Base-by-base conservation (phyloP, 2,888 invertebrate genomes). In the Hylaea fasciaria region DNA sequence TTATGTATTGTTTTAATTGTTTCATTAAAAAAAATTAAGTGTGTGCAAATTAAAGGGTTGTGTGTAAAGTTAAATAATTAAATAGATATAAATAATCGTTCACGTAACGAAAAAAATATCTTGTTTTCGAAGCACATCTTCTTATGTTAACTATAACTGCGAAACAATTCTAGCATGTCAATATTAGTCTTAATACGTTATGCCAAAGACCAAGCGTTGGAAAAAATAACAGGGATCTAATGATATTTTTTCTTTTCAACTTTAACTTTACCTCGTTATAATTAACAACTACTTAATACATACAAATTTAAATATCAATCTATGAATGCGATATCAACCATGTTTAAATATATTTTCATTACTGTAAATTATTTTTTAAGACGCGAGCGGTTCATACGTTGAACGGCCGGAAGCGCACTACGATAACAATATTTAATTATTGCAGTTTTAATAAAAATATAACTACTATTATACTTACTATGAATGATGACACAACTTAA, bases 21-120 rank as follows among this genome's bases (percentile, higher is more conserved):
- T 84, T 82, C 78, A 76, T 80, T 84, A 77, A 81, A 79, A 77
- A 78, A 70, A 83, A 82, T 85, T 66, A 87, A 90, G 86, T 90
- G 91, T 89, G 91, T 92, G 92, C 91, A 92, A 91, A 91, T 86
- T 88, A 89, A 91, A 92, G 87, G 92, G 92, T 92, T 92, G 92
- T 92, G 92, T 92, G 91, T 92, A 92, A 92, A 91, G 83, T 89
- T 90, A 90, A 86, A 87, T 91, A 91, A 86, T 84, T 87, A 85
- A 89, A 86, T 90, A 90, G 87, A 86, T 86, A 76, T 89, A 86
- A 86, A 85, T 77, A 77, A 81, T 85, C 83, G 84, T 85, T 87
- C 81, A 76, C 70, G 77, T 81, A 81, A 85, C 82, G 82, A 78
- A 75, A 76, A 76, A 74, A 78, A 71, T 80, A 85, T 83, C 65